Base-by-base conservation (phyloP, 2,888 invertebrate species). In the Epiblema foenella region DNA sequence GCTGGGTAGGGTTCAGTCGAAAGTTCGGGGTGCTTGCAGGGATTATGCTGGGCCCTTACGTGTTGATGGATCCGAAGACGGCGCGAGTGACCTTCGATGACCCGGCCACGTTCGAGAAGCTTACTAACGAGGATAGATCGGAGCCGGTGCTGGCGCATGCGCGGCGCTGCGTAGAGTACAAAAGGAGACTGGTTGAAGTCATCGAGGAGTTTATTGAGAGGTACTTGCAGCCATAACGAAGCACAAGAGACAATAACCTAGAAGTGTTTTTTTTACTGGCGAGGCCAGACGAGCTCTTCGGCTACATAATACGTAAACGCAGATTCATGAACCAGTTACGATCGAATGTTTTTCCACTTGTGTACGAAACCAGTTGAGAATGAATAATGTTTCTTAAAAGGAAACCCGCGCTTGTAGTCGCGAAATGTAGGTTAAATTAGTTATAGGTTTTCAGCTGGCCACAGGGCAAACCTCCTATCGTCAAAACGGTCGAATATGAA, bases 1-100 rank as follows among this genome's bases (percentile, higher is more conserved):
- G 20, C 11, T 75, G 77, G 75, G 75, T 79, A 17, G 78, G 77
- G 58, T 70, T 49, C 52, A 77, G 77, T 7, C 66, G 79, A n/a
- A 72, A 68, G 69, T 81, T 79, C 52, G 77, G 73, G 8, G 66
- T 77, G 68, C 49, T 78, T 29, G 70, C 67, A 18, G 73, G 77
- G 58, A 18, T 64, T 0, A 52, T 69, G 64, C 8, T 69, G 12
- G 42, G n/a, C 33, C 69, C 69, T 0, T 69, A 65, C 52, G 52
- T 69, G 3, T 20, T 65, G 58, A 56, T 69, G 59, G 69, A 69
- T 20, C 69, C 29, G n/a, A 33, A 20, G 42, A 20, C 51, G 15
- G 69, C 69, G 24, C 58, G 33, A 11, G 52, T 20, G 39, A 52
- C 42, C 42, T 69, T 69, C 46, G 69, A 69, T 52, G 33, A 69